phyloP scores from a whole-genome alignment of 2,113 vertebrate species.

The Leptosomus discolor region DNA sequence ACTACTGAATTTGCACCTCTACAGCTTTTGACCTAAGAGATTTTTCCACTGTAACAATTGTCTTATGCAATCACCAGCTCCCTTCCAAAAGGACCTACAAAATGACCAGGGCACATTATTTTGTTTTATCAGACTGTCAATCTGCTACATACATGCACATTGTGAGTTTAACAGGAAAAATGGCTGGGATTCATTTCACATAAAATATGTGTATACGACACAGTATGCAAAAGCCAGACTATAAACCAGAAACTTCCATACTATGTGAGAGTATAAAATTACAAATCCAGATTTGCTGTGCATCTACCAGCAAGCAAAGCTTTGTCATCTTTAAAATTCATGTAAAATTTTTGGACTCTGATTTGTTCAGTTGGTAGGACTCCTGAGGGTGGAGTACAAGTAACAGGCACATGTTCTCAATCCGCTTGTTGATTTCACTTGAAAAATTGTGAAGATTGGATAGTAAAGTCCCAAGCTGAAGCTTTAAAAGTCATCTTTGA shows the following conservation, averaged over 20 bases:
- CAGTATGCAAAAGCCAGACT: slow-evolving; percentile 13
- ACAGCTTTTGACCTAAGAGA: neutral
- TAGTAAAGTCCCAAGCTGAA: neutral
- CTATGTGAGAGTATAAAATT: slow-evolving; percentile 29
- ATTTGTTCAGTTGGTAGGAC: slow-evolving; percentile 12
- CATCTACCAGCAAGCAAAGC: slow-evolving; percentile 48
- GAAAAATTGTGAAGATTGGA: neutral
- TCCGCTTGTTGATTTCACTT: neutral
- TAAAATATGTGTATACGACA: neutral
- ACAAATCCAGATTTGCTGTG: slow-evolving; percentile 42
- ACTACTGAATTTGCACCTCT: neutral
- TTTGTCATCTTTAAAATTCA: slow-evolving; percentile 57
- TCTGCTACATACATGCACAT: neutral
- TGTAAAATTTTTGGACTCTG: slow-evolving; percentile 29
- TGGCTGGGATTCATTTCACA: slow-evolving; percentile 1
- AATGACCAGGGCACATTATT: neutral
- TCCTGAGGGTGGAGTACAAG: neutral
- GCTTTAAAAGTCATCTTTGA: slow-evolving; percentile 33
- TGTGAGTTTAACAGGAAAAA: neutral
- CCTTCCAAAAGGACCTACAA: neutral
- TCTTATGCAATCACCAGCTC: neutral
- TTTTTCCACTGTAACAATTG: neutral
- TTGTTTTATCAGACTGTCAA: neutral
- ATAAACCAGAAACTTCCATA: slow-evolving; percentile 32
- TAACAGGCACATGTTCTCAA: slow-evolving; percentile 28